phyloP scores from a whole-genome alignment of 2,113 vertebrate genomes.

The Desmodus rotundus region DNA sequence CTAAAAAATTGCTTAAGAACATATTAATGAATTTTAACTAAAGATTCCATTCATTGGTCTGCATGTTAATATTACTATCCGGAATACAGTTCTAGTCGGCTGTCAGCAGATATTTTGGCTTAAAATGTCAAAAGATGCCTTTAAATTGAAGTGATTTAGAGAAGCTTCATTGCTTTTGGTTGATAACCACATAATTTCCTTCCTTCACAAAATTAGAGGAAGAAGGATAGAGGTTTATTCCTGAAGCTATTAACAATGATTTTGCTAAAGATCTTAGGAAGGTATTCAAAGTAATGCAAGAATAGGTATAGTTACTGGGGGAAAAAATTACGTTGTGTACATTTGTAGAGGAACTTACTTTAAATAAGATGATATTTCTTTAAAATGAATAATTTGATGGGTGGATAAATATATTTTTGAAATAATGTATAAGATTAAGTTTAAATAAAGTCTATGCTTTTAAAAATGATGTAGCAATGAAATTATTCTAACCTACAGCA shows the following conservation, averaged over 20 bases:
- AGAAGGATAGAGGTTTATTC: slow-evolving; percentile 1
- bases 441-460: background rate
- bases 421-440: background rate
- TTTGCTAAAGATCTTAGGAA: background rate
- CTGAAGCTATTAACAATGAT: slow-evolving; percentile 25
- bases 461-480: background rate
- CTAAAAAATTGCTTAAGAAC: slow-evolving; percentile 48
- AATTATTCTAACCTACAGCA: background rate
- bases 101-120: slow-evolving; percentile 55
- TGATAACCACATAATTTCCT: slow-evolving; percentile 62
- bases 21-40: slow-evolving; percentile 49
- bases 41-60: slow-evolving; percentile 47
- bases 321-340: background rate
- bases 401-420: background rate
- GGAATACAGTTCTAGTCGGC: background rate
- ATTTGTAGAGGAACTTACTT: background rate
- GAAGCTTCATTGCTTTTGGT: slow-evolving; percentile 39
- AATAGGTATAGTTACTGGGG: background rate
- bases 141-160: slow-evolving; percentile 52
- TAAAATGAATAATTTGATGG: background rate
- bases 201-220: slow-evolving; percentile 52
- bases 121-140: slow-evolving; percentile 31
- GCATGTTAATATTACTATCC: slow-evolving; percentile 31
- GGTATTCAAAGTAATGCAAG: slow-evolving; percentile 25
- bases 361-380: background rate